Evolutionary conservation across 2,888 invertebrate genomes (phyloP), one percentile per base, ranked within the genome.

Genomic region (Phyto melanocephala): DNA sequence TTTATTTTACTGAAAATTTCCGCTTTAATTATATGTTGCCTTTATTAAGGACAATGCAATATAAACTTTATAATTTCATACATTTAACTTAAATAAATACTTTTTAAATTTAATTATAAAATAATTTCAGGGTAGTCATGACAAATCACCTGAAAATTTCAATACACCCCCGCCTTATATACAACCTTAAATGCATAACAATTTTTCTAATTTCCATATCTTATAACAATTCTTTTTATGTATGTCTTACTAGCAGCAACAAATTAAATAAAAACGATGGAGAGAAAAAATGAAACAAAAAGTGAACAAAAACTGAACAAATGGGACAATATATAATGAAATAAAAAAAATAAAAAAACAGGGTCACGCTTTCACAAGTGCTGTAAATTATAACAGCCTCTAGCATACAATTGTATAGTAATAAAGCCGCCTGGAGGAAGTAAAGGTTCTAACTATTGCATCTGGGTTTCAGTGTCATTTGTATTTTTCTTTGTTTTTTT

Each of bases 321-420:
- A 52, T n/a, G 24, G 24, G 8, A 52, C 7, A 52, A 5, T 24
- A 52, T 28, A n/a, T n/a, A n/a, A n/a, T n/a, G n/a, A n/a, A n/a
- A n/a, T 28, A 6, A 1, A 52, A 24, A 24, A 52, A 28, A 24
- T 13, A 13, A 6, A 5, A 11, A 17, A 42, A 24, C 52, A n/a
- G 52, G 22, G 37, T 24, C 40, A 40, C 15, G 40, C 67, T 40
- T 65, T 68, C 20, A 40, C 11, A 52, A 40, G 22, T 33, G 47
- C 45, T 11, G 37, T 60, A 71, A 60, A 47, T 71, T 47, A 60
- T 47, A 35, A 13, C 20, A 58, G 47, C 20, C 28, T 71, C 8
- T 28, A 47, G 47, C 58, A 60, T 45, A 35, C 47, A 71, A 50
- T 60, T 71, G 47, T 35, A 58, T 13, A 58, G 47, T 60, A 70